Evolutionary conservation across 2,797 vertebrate species (phyloP).

Genomic region (Myotis vivesi): DNA sequence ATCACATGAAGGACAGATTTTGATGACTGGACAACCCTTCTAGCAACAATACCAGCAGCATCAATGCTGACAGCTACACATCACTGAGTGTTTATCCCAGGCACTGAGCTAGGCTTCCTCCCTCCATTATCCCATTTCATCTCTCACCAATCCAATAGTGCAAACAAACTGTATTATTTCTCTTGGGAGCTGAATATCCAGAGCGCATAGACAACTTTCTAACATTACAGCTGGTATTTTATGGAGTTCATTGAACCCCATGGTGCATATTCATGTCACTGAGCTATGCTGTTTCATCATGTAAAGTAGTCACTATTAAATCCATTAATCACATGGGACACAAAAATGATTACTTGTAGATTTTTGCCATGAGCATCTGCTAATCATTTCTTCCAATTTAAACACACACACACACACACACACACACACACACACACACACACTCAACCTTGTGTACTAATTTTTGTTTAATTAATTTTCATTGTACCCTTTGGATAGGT

Average conservation of each 20-base stretch:
- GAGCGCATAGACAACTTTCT: not conserved
- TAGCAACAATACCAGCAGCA: accelerated
- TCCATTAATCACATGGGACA: not conserved
- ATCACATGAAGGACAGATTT: not conserved
- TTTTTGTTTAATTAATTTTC: conserved; percentile 14
- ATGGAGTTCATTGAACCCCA: not conserved
- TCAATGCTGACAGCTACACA: not conserved
- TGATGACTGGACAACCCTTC: not conserved
- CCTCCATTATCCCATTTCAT: not conserved
- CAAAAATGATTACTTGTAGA: not conserved
- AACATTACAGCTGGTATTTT: not conserved
- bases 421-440: not conserved
- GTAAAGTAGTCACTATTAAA: not conserved
- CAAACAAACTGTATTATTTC: not conserved
- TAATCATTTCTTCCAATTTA: conserved; percentile 2
- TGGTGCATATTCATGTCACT: not conserved
- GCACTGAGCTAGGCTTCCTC: not conserved
- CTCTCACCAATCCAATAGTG: not conserved
- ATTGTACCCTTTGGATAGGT: not conserved
- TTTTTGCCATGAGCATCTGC: conserved; percentile 11
- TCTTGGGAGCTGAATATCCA: not conserved
- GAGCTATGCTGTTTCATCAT: not conserved
- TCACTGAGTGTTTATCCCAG: not conserved
- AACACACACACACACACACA: not conserved
- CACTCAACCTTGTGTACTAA: not conserved